Evolutionary conservation across 2,113 vertebrate species (phyloP).

Genomic region (Calypte anna): DNA sequence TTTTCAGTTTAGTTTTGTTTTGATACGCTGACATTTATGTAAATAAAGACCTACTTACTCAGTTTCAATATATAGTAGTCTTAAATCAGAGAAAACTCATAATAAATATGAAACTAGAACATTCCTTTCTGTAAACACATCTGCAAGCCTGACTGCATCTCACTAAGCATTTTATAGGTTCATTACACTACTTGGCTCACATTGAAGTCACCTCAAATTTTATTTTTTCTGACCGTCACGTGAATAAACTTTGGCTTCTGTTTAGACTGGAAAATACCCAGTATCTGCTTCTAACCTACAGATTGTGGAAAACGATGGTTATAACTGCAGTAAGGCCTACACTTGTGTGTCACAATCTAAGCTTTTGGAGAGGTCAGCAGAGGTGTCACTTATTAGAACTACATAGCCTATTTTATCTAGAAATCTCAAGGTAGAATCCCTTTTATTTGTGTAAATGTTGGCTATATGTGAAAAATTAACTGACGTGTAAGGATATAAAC

Average conservation of each 20-base stretch:
- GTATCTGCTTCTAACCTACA: constrained; percentile 13
- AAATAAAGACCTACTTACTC: constrained; percentile 74
- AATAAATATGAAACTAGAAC: constrained; percentile 75
- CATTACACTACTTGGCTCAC: constrained; percentile 77
- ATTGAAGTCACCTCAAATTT: constrained; percentile 79
- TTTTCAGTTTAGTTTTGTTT: constrained; percentile 35
- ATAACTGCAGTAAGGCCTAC: neutral
- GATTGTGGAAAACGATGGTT: neutral
- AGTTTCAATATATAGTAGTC: constrained; percentile 72
- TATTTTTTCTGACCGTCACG: constrained; percentile 54
- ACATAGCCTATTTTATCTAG: neutral
- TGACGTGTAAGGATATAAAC: neutral
- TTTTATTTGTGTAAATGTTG: neutral
- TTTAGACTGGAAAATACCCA: constrained; percentile 62
- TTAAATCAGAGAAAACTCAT: constrained; percentile 76
- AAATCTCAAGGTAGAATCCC: neutral
- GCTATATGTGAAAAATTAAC: neutral
- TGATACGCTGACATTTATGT: constrained; percentile 57
- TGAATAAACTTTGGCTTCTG: constrained; percentile 70
- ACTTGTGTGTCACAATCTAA: neutral
- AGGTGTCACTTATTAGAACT: neutral
- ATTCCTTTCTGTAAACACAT: constrained; percentile 75
- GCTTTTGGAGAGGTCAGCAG: neutral
- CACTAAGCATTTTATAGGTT: constrained; percentile 79
- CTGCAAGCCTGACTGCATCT: constrained; percentile 77